Base-by-base conservation (phyloP, 1,140 invertebrate genomes). In the Contarinia nasturtii region DNA sequence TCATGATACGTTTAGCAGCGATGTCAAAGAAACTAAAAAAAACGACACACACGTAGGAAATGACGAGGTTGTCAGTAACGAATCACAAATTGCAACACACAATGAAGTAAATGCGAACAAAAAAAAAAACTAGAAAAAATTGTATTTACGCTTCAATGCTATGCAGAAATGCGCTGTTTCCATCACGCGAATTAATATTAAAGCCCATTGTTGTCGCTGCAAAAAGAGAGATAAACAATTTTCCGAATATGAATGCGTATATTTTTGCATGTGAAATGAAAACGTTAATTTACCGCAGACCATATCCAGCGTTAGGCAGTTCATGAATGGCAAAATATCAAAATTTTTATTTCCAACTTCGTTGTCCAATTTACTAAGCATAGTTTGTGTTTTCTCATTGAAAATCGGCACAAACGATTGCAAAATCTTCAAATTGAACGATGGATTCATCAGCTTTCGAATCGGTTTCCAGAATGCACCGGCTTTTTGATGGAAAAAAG, bases 341-440 rank as follows among this genome's bases (percentile, higher is more conserved):
- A 43, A 43, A 12, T n/a, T 18, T 3, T 2, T 20, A 20, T 43
- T 21, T n/a, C 41, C 18, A 12, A 20, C 41, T 18, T 12, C 5
- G 7, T 43, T 43, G 11, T 21, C 22, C 15, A 47, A 22, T 4
- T 41, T 38, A 14, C 27, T 33, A 8, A 47, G 10, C 17, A 47
- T 18, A 8, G 18, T 20, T 41, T 47, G 36, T 33, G 46, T 7
- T n/a, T 42, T 47, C 21, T 47, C 46, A 17, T 40, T 41, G 18
- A 47, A 47, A 41, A 47, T 47, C 17, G 46, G 46, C 20, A 47
- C 40, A 17, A 47, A 47, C 1, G 46, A 40, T 33, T 41, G 46
- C 2, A 47, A 27, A 42, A 47, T 47, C 33, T 33, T 21, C 1
- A 36, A 15, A 33, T 47, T 47, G 40, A 47, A 47, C 17, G 46